A percentile compares a stretch with the other conserved stretches of the same genome.
Conservation (phyloP, 2,113 vertebrate genomes). For the Myotis lucifugus region DNA sequence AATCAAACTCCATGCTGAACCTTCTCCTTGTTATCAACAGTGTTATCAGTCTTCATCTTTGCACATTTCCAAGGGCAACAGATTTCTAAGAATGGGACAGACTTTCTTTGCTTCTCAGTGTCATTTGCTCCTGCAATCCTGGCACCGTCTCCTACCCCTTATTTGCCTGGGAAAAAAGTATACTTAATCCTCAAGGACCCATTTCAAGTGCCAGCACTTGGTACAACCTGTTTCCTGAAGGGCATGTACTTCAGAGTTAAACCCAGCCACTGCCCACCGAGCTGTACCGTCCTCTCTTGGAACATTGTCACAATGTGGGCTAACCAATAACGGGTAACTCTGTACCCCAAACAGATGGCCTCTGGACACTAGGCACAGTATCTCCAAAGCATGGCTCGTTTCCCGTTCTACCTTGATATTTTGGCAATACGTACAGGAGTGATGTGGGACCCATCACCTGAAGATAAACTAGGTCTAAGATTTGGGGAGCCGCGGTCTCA, state of each 20-base stretch:
- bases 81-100: not conserved
- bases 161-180: not conserved
- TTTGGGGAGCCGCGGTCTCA: not conserved
- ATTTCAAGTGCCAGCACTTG: not conserved
- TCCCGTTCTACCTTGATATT: not conserved
- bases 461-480: not conserved
- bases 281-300: not conserved
- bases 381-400: not conserved
- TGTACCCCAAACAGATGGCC: not conserved
- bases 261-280: too few relatives aligned
- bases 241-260: not conserved
- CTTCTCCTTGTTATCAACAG: not conserved
- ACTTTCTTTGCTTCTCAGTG: not conserved
- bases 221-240: not conserved
- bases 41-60: not conserved
- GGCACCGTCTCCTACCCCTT: not conserved
- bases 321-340: not conserved
- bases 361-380: not conserved
- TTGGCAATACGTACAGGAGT: not conserved
- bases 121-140: not conserved
- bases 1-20: not conserved
- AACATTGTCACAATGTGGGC: not conserved
- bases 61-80: not conserved
- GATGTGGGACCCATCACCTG: not conserved
- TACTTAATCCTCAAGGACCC: not conserved